Percentiles rank a stretch among this genome's conserved stretches.
These are phyloP conservation scores for Pterois miles DNA, from an alignment of 2,797 vertebrate species.

Conservation along the genomic window DNA sequence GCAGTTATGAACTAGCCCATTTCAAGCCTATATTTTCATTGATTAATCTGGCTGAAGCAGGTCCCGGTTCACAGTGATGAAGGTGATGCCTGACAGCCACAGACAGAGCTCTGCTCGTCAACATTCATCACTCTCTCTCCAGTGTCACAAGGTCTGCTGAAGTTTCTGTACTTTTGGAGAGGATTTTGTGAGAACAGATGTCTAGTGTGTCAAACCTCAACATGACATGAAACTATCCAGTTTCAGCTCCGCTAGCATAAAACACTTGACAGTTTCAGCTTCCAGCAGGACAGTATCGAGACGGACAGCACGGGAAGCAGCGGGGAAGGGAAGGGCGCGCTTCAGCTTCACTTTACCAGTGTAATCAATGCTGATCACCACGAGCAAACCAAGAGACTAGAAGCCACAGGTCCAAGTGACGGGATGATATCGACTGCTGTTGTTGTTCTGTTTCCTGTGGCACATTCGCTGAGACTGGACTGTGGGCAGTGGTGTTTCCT, in stretches of 20 bases:
- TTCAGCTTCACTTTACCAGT: background rate
- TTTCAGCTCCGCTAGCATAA: background rate
- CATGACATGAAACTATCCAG: too few relatives aligned
- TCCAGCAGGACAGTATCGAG: background rate
- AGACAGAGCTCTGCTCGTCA: background rate
- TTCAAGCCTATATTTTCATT: too few relatives aligned
- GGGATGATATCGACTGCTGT: background rate
- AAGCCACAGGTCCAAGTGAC: background rate
- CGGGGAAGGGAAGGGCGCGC: background rate
- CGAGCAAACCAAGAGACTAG: background rate
- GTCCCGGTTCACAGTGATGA: background rate
- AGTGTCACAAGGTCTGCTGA: background rate
- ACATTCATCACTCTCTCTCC: background rate
- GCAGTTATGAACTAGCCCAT: too few relatives aligned
- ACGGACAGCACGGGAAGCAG: background rate
- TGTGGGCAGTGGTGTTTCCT: background rate
- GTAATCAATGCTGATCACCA: background rate
- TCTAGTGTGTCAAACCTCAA: too few relatives aligned
- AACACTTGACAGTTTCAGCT: background rate
- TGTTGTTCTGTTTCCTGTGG: background rate
- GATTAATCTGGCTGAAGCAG: too few relatives aligned
- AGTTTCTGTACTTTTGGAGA: too few relatives aligned
- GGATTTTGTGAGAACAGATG: too few relatives aligned
- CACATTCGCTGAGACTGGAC: background rate
- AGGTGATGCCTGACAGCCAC: background rate